phyloP scores from a whole-genome alignment of 2,113 vertebrate species.

The Sceloporus tristichus region DNA sequence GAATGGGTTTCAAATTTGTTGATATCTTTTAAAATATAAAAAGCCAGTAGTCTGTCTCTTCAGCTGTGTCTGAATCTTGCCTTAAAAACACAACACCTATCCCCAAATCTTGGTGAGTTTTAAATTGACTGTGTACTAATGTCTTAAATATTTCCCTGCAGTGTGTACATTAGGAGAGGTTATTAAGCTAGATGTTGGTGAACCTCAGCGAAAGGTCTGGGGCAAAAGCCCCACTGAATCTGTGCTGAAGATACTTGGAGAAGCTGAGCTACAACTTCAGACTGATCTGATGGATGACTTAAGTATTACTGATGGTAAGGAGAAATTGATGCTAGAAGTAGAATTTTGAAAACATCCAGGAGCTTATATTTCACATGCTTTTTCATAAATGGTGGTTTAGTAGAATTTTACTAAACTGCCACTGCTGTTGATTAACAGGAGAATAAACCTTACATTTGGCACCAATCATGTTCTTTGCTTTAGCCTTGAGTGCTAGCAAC shows the following conservation, averaged over 20 bases:
- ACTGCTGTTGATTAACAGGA: neutral
- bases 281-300: conserved; percentile 82
- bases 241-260: conserved; percentile 86
- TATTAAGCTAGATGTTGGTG: conserved; percentile 80
- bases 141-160: conserved; percentile 56
- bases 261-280: conserved; percentile 89
- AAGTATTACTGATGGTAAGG: conserved; percentile 72
- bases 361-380: neutral
- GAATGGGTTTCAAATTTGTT: neutral
- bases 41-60: neutral
- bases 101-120: neutral
- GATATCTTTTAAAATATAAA: neutral
- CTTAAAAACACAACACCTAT: neutral
- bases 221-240: conserved; percentile 84
- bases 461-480: neutral
- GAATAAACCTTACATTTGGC: neutral
- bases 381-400: neutral
- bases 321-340: conserved; percentile 12
- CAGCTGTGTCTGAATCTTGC: neutral
- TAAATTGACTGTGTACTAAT: neutral
- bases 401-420: neutral
- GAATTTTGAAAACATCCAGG: neutral
- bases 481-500: too few species aligned
- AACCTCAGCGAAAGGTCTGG: conserved; percentile 87
- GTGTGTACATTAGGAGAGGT: conserved; percentile 86